These are phyloP conservation scores for Pavo muticus DNA, from an alignment of 2,113 vertebrate genomes.

Conservation along the genomic window DNA sequence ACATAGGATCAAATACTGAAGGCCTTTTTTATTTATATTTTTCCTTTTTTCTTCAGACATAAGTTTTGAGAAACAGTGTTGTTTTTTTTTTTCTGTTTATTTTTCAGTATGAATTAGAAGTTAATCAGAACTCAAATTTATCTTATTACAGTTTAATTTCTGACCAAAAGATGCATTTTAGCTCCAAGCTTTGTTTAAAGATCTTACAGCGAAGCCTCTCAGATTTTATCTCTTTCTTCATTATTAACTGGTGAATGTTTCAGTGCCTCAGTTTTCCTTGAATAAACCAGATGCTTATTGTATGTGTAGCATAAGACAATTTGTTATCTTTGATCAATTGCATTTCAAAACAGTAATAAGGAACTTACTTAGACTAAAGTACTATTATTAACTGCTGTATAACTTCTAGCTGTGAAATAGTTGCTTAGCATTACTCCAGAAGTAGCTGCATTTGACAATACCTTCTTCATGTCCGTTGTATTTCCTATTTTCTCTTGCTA, in stretches of 20 bases:
- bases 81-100: neutral
- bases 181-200: neutral
- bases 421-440: neutral
- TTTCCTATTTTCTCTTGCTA: neutral
- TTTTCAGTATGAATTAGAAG: neutral
- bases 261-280: neutral
- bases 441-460: neutral
- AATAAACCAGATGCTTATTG: neutral
- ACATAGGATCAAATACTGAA: neutral
- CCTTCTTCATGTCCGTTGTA: neutral
- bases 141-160: neutral
- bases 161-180: neutral
- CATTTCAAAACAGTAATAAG: neutral
- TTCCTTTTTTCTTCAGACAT: neutral
- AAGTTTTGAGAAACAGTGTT: neutral
- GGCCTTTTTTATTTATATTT: neutral
- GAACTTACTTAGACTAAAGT: neutral
- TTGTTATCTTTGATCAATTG: neutral
- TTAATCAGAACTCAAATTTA: neutral
- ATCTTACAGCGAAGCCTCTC: neutral
- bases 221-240: neutral
- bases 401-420: neutral
- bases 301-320: rapidly evolving
- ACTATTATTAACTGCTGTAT: neutral
- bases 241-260: neutral